Evolutionary conservation across 2,797 vertebrate species (phyloP).

Genomic region (Pseudochirops cupreus): DNA sequence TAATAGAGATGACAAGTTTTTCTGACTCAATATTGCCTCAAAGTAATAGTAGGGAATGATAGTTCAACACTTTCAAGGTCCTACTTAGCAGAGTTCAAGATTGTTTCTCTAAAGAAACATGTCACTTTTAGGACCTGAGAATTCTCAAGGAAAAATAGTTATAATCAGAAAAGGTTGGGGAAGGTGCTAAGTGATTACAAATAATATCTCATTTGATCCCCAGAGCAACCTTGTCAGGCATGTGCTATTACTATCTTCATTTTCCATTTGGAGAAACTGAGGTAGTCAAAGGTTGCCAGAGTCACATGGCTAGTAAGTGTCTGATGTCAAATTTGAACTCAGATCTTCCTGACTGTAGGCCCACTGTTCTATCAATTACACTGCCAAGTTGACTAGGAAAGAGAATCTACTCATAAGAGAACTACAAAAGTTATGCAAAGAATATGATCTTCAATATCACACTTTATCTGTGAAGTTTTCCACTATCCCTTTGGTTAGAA

Average conservation of each 20-base stretch:
- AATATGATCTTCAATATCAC: neutral
- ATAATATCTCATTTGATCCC: neutral
- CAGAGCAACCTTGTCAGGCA: neutral
- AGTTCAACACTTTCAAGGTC: neutral
- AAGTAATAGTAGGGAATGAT: neutral
- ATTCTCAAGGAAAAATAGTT: neutral
- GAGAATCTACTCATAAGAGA: neutral
- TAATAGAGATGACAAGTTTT: neutral
- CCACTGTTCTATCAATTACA: neutral
- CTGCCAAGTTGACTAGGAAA: neutral
- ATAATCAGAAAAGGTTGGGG: neutral
- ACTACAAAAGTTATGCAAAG: neutral
- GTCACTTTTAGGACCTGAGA: neutral
- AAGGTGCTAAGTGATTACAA: neutral
- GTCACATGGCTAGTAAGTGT: neutral
- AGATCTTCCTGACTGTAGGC: neutral
- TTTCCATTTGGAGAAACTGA: neutral
- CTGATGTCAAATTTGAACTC: neutral
- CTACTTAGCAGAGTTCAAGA: neutral
- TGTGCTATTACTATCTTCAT: neutral
- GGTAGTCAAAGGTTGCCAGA: neutral
- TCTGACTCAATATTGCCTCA: neutral
- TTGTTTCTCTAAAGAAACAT: neutral
- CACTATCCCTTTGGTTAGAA: too few relatives aligned
- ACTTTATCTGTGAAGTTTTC: neutral